These are phyloP conservation scores for Metallyticus violacea DNA, from an alignment of 2,888 invertebrate species.

Conservation along the genomic window DNA sequence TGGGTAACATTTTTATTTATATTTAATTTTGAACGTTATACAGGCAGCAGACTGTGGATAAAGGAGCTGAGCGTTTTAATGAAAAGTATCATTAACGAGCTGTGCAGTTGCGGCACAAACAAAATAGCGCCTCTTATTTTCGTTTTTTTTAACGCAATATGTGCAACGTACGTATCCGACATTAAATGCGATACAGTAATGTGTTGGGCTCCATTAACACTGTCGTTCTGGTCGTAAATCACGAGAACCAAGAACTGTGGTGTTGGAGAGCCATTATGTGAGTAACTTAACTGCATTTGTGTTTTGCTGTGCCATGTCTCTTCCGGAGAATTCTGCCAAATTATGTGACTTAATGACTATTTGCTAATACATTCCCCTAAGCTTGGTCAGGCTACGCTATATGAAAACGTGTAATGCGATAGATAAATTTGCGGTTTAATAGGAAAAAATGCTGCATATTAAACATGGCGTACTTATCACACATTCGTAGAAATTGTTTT, in stretches of 20 bases:
- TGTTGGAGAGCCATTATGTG: background rate
- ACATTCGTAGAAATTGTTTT: background rate
- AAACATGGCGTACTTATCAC: background rate
- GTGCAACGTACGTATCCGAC: background rate
- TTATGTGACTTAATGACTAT: background rate
- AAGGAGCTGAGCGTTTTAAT: background rate
- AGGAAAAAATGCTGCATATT: background rate
- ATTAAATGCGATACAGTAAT: background rate
- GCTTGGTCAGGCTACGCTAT: background rate
- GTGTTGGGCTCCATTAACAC: background rate
- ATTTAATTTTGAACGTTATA: background rate
- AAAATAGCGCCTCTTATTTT: background rate
- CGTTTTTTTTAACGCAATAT: background rate
- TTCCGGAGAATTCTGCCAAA: background rate
- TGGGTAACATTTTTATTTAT: background rate
- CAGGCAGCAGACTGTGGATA: background rate
- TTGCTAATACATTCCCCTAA: background rate
- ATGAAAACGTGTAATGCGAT: background rate
- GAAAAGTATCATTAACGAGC: background rate
- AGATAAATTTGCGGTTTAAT: background rate
- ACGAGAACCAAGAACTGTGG: background rate
- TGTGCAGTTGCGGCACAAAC: background rate
- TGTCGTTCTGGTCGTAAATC: background rate
- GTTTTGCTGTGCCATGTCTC: background rate
- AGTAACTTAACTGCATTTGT: background rate